Evolutionary conservation across 2,113 vertebrate species (phyloP).

Genomic region (Piliocolobus tephrosceles): DNA sequence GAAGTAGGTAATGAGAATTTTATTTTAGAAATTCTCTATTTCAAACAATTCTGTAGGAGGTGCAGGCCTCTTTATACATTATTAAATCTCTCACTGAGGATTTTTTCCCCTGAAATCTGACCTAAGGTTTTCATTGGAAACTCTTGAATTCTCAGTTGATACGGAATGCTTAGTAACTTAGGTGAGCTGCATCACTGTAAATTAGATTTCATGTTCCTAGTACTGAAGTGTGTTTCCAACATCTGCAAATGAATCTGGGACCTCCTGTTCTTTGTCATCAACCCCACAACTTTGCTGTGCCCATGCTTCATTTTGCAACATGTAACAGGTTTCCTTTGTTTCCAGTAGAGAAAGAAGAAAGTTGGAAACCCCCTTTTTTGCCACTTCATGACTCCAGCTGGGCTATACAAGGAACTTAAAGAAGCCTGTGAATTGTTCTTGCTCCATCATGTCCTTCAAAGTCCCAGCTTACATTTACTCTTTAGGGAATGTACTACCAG

Average conservation of each 20-base stretch:
- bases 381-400: slow-evolving; percentile 36
- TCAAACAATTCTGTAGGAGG: slow-evolving; percentile 59
- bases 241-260: slow-evolving; percentile 19
- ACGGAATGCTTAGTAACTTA: slow-evolving; percentile 50
- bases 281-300: background rate
- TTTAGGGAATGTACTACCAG: background rate
- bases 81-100: slow-evolving; percentile 56
- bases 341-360: background rate
- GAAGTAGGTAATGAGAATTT: slow-evolving; percentile 51
- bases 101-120: slow-evolving; percentile 53
- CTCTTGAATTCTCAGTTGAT: slow-evolving; percentile 55
- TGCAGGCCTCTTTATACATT: slow-evolving; percentile 24
- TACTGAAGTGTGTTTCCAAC: background rate
- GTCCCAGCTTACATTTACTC: background rate
- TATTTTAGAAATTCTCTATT: slow-evolving; percentile 48
- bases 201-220: slow-evolving; percentile 26
- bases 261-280: background rate
- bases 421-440: background rate
- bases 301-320: background rate
- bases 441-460: background rate
- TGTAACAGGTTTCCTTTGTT: background rate
- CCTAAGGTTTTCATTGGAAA: slow-evolving; percentile 50
- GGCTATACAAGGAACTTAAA: background rate
- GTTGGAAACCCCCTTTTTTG: background rate
- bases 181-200: slow-evolving; percentile 38